Conservation (phyloP, 1,140 invertebrate species). For the Anoplophora glabripennis region DNA sequence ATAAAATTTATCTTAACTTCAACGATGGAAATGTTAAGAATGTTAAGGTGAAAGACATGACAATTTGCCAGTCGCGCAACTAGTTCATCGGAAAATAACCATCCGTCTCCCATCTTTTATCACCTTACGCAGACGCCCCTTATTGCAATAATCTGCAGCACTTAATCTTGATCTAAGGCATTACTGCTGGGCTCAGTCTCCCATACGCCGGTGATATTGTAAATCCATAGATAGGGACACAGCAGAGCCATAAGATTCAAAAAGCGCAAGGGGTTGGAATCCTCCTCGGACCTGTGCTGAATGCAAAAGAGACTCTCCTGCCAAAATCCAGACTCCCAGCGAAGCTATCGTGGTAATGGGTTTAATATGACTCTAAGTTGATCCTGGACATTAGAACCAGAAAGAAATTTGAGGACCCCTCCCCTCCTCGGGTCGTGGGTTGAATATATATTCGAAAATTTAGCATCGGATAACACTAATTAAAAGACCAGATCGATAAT, state of each 20-base stretch:
- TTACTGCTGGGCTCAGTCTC: slow-evolving; percentile 12
- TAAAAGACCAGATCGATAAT: too few species aligned
- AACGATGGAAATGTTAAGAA: too few species aligned
- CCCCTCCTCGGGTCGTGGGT: slow-evolving; percentile 18
- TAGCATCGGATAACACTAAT: slow-evolving; percentile 5
- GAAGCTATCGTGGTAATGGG: slow-evolving; percentile 28
- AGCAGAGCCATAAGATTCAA: background rate
- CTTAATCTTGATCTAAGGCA: slow-evolving; percentile 27
- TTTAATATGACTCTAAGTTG: slow-evolving; percentile 44
- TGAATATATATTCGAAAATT: slow-evolving; percentile 12
- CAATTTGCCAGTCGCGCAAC: too few species aligned
- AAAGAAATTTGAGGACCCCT: slow-evolving; percentile 6
- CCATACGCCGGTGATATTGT: slow-evolving; percentile 19
- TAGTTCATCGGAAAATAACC: too few species aligned
- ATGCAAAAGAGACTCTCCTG: slow-evolving; percentile 18
- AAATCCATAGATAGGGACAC: slow-evolving; percentile 24
- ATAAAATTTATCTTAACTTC: too few species aligned
- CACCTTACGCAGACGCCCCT: slow-evolving; percentile 4
- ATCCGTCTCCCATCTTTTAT: too few species aligned
- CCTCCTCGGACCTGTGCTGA: slow-evolving; percentile 4
- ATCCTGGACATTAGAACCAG: slow-evolving; percentile 38
- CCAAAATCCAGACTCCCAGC: slow-evolving; percentile 27
- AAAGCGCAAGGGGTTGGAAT: background rate
- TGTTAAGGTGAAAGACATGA: too few species aligned
- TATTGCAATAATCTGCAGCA: slow-evolving; percentile 26